phyloP scores from a whole-genome alignment of 1,140 invertebrate genomes.

The Mycetomoellerius zeteki region DNA sequence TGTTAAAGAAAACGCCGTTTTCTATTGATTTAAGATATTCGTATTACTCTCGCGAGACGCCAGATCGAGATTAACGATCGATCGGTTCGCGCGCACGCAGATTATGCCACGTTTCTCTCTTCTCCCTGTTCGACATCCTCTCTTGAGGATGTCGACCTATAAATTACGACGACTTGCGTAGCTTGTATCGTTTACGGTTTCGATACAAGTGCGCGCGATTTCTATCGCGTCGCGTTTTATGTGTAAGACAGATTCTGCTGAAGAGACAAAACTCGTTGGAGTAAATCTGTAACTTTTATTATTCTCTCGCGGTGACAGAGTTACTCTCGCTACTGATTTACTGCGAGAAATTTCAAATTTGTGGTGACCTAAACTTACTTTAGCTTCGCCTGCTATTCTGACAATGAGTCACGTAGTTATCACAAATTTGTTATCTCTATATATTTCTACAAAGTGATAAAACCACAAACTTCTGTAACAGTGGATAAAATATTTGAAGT shows the following conservation, averaged over 20 bases:
- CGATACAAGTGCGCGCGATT: conserved; percentile 23
- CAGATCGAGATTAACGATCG: conserved; percentile 52
- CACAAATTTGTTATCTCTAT: neutral
- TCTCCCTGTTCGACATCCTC: neutral
- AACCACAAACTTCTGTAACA: neutral
- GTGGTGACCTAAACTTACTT: neutral
- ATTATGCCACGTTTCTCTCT: conserved; percentile 25
- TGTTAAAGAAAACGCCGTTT: conserved; percentile 15
- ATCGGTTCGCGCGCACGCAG: neutral
- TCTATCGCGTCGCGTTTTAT: conserved; percentile 29
- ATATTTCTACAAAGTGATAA: neutral
- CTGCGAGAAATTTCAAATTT: conserved; percentile 19
- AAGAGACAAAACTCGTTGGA: neutral
- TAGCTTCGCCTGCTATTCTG: neutral
- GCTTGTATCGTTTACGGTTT: conserved; percentile 45
- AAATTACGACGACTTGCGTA: conserved; percentile 24
- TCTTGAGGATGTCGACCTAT: conserved; percentile 6
- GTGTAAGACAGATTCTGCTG: conserved; percentile 26
- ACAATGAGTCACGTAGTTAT: neutral
- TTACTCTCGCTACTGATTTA: conserved; percentile 23
- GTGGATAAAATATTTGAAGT: no score
- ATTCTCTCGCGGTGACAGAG: neutral
- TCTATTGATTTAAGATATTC: conserved; percentile 41
- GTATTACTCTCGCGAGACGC: conserved; percentile 32
- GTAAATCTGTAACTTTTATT: conserved; percentile 35